phyloP scores from a whole-genome alignment of 1,140 invertebrate species.

The Panagrolaimus sp. region DNA sequence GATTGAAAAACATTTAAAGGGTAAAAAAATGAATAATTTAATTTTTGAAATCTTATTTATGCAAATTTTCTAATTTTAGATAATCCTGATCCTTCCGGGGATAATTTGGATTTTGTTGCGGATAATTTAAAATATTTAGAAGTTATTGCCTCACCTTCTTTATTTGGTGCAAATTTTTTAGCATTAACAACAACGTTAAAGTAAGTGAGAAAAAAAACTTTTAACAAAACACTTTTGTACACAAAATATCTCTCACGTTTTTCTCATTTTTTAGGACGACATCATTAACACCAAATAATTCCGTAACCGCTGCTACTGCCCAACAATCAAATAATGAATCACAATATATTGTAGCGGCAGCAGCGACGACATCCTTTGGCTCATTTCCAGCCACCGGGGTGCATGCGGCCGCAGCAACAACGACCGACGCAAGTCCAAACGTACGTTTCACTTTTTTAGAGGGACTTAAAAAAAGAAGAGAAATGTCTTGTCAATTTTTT shows the following conservation, averaged over 20 bases:
- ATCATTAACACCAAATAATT: too few relatives aligned
- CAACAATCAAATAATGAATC: too few relatives aligned
- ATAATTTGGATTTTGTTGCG: background rate
- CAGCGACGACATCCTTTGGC: too few relatives aligned
- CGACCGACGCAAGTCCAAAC: background rate
- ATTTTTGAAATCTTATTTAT: background rate
- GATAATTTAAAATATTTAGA: slow-evolving; percentile 6
- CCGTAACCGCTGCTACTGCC: too few relatives aligned
- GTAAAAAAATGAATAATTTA: background rate
- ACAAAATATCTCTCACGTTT: too few relatives aligned
- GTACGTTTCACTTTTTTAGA: too few relatives aligned
- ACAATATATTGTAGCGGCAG: too few relatives aligned
- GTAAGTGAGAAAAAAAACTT: background rate
- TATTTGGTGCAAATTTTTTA: slow-evolving; percentile 11
- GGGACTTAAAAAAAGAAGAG: too few relatives aligned
- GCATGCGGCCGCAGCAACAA: background rate
- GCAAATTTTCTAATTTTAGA: slow-evolving; percentile 1
- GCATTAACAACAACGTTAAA: background rate
- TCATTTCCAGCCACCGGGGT: too few relatives aligned
- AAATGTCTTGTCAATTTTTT: background rate
- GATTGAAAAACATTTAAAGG: slow-evolving; percentile 1
- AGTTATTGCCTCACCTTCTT: background rate
- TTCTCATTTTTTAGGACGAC: too few relatives aligned
- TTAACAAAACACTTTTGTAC: too few relatives aligned
- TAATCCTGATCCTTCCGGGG: background rate